Conservation (phyloP, 2,797 vertebrate species). For the Acipenser ruthenus region DNA sequence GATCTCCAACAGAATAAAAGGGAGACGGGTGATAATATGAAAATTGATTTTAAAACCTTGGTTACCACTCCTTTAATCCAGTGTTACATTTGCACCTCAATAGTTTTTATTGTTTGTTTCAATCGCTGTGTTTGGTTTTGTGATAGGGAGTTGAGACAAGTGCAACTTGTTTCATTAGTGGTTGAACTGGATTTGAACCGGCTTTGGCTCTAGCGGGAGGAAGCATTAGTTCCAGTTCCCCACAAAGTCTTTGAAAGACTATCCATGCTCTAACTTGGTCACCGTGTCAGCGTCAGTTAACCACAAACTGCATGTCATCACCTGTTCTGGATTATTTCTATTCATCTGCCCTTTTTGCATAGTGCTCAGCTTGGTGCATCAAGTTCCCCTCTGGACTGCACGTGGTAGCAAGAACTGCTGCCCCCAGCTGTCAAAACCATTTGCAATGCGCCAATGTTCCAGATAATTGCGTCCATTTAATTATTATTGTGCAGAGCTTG, state of each 20-base stretch:
- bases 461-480: slow-evolving; percentile 13
- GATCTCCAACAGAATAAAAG: no score
- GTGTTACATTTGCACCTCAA: no score
- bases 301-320: slow-evolving; percentile 10
- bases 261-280: slow-evolving; percentile 1
- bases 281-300: slow-evolving; percentile 12
- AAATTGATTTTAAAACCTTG: no score
- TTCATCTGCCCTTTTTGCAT: background rate
- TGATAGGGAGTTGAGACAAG: background rate
- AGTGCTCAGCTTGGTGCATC: background rate
- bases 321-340: slow-evolving; percentile 5
- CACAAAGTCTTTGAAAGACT: background rate
- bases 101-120: no score
- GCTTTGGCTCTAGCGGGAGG: background rate
- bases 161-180: background rate
- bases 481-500: slow-evolving; percentile 1
- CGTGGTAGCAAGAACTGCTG: background rate
- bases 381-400: background rate
- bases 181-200: background rate
- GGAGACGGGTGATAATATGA: no score
- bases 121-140: no score
- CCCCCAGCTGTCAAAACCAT: slow-evolving; percentile 17
- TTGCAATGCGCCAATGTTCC: slow-evolving; percentile 9
- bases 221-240: background rate
- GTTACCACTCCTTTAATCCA: no score